These are phyloP conservation scores for Oreocharis arfaki DNA, from an alignment of 2,113 vertebrate genomes.

Conservation along the genomic window DNA sequence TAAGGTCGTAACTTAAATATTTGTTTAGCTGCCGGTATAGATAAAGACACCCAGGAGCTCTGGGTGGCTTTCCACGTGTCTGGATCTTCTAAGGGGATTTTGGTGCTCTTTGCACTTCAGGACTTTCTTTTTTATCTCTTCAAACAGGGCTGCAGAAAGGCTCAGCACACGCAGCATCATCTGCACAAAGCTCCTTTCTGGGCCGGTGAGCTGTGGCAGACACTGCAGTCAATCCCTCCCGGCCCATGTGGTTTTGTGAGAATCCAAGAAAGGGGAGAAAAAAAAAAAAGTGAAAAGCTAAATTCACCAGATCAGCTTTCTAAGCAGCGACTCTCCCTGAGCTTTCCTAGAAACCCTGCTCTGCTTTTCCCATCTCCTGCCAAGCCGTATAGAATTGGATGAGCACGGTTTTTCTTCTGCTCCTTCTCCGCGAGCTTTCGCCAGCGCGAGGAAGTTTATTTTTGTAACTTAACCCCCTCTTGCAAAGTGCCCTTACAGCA, in stretches of 20 bases:
- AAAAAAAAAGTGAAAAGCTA: neutral
- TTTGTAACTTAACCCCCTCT: slow-evolving; percentile 57
- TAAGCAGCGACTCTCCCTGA: slow-evolving; percentile 20
- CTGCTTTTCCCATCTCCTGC: slow-evolving; percentile 60
- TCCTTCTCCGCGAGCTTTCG: neutral
- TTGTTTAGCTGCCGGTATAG: neutral
- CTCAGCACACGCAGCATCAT: neutral
- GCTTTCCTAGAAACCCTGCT: slow-evolving; percentile 59
- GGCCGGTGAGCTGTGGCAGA: neutral
- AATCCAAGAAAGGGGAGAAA: neutral
- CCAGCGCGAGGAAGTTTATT: slow-evolving; percentile 33
- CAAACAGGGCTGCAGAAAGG: neutral
- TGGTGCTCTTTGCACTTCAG: neutral
- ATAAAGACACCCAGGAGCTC: neutral
- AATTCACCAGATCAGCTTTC: slow-evolving; percentile 56
- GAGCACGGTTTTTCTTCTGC: slow-evolving; percentile 16
- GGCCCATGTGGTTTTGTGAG: neutral
- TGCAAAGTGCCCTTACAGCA: slow-evolving; percentile 26
- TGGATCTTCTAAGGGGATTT: neutral
- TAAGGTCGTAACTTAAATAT: neutral
- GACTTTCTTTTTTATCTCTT: neutral
- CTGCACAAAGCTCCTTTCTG: neutral
- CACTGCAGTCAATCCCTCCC: slow-evolving; percentile 26
- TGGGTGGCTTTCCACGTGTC: neutral
- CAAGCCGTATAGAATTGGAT: slow-evolving; percentile 48